Base-by-base conservation (phyloP, 2,888 invertebrate species). In the Drosophila maculinotata region DNA sequence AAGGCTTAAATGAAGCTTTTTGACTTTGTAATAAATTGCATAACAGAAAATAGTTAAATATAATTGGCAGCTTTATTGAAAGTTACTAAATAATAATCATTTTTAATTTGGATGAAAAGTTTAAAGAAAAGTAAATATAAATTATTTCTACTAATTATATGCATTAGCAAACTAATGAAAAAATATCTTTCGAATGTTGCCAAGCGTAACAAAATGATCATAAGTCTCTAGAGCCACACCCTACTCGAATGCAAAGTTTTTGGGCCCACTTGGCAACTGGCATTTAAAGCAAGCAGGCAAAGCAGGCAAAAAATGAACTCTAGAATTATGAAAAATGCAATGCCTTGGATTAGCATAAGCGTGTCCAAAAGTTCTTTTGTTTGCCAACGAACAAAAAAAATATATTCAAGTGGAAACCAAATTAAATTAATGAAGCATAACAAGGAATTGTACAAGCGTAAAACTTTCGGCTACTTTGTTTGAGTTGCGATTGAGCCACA, bases 361-460 rank as follows among this genome's bases (percentile, higher is more conserved):
- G 67, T 78, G 75, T 58, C 54, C 42, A 7, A 56, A 41, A 58
- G 8, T 58, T 60, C 52, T 48, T 71, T 70, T 81, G 66, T 59
- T 62, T 72, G 36, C 36, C 38, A 33, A 28, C 20, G 14, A 25
- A 15, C 12, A 17, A 28, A 12, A 15, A 10, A 9, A 41, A 15
- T 23, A 56, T 49, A 58, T 56, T 59, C 57, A 64, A 64, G 62
- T 75, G 58, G 52, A 79, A 73, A 67, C 59, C 67, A 82, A 83
- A 79, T 76, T 62, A 83, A 80, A 73, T 80, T 86, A 83, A 80
- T 86, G 80, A 80, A 80, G 70, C 80, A 66, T 69, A 73, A 69
- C 80, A 68, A 57, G 70, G 63, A 80, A 53, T 58, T 59, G 57
- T 35, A 44, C 69, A 66, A 53, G 63, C 57, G 38, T 14, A 71